These are phyloP conservation scores for Pandemis heparana DNA, from an alignment of 2,888 invertebrate species.

Conservation along the genomic window DNA sequence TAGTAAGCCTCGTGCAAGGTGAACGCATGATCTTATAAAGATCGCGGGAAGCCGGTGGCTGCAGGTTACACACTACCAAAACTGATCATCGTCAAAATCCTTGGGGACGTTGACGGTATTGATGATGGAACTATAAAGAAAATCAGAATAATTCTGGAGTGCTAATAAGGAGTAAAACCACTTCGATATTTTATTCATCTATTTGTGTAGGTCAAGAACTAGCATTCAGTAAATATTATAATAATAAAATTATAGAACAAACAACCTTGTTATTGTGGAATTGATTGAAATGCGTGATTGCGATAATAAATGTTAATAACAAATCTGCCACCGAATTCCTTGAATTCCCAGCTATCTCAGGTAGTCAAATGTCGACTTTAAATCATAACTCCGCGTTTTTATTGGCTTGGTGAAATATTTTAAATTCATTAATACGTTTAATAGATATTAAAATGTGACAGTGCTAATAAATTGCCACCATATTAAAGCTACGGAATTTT, in stretches of 20 bases:
- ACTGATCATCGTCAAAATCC: neutral
- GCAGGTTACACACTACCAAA: no score
- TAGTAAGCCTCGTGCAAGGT: no score
- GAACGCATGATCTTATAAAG: no score
- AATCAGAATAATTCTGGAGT: no score
- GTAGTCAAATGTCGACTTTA: constrained; percentile 66
- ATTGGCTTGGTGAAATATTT: constrained; percentile 47
- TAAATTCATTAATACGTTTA: constrained; percentile 44
- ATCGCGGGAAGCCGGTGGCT: neutral
- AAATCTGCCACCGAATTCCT: constrained; percentile 82
- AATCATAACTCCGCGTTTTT: constrained; percentile 61
- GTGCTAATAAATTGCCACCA: constrained; percentile 23
- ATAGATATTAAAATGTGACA: constrained; percentile 43
- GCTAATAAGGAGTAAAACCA: neutral
- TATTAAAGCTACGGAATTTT: constrained; percentile 15
- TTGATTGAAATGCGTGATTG: constrained; percentile 4
- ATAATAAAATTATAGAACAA: neutral
- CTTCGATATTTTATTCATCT: neutral
- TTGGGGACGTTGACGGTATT: no score
- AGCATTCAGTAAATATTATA: neutral
- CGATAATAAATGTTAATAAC: constrained; percentile 62
- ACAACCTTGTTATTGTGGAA: neutral
- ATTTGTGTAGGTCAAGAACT: neutral
- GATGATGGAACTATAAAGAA: no score
- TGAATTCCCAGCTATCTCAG: constrained; percentile 59